A percentile compares a stretch with the other conserved stretches of the same genome.
Conservation (phyloP, 2,113 vertebrate genomes). For the Pelobates fuscus region DNA sequence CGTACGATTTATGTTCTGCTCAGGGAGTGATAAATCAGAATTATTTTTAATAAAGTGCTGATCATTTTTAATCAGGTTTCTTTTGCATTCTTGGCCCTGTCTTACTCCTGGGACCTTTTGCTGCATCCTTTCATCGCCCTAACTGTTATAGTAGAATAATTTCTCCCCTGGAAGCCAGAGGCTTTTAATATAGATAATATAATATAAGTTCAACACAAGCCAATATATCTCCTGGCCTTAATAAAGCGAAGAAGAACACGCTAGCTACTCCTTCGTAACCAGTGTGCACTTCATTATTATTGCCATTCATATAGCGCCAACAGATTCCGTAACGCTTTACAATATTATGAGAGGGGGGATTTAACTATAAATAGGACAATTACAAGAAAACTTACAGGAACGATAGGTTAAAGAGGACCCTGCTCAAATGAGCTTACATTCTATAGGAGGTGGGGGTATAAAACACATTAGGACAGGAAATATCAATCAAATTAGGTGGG, state of each 20-base stretch:
- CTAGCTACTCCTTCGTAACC: no score
- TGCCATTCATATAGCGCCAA: no score
- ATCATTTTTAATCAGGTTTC: slow-evolving; percentile 48
- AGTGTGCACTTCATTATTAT: no score
- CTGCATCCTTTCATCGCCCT: slow-evolving; percentile 8
- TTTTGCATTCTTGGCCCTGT: slow-evolving; percentile 26
- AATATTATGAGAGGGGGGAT: no score
- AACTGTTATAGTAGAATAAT: slow-evolving; percentile 15
- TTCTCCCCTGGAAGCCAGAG: slow-evolving; percentile 24
- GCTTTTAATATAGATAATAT: slow-evolving; percentile 41
- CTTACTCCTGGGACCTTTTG: slow-evolving; percentile 5
- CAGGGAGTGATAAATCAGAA: slow-evolving; percentile 48
- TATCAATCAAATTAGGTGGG: no score
- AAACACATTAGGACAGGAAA: no score
- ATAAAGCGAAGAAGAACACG: not conserved
- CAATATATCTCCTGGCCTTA: slow-evolving; percentile 13
- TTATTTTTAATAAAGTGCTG: slow-evolving; percentile 49
- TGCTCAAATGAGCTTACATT: no score
- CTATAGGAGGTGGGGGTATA: no score
- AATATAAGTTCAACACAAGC: slow-evolving; percentile 31
- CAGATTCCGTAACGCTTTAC: no score
- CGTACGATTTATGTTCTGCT: slow-evolving; percentile 44
- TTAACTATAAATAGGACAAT: no score
- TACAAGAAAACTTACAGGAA: no score
- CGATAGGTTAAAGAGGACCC: no score